A percentile compares a stretch with the other conserved stretches of the same genome.
Conservation (phyloP, 2,888 invertebrate genomes). For the Venusia cambrica region DNA sequence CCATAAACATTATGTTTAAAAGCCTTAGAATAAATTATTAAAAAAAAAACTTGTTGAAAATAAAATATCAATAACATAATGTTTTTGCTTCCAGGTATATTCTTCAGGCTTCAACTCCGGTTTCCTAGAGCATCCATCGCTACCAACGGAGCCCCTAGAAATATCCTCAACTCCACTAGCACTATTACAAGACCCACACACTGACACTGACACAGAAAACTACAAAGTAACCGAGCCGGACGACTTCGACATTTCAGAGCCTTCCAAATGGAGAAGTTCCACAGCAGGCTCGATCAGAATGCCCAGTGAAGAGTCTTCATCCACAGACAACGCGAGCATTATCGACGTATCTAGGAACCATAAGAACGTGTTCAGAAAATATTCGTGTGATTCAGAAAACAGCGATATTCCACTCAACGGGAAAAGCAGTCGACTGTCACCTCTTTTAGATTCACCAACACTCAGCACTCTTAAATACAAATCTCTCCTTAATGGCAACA, state of each 20-base stretch:
- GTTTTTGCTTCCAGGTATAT: slow-evolving; percentile 57
- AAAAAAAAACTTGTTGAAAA: too few relatives aligned
- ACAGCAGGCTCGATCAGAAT: slow-evolving; percentile 84
- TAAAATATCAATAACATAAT: neutral
- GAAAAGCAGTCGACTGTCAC: slow-evolving; percentile 51
- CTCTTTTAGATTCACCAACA: slow-evolving; percentile 60
- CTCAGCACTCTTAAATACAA: slow-evolving; percentile 69
- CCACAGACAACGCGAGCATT: slow-evolving; percentile 69
- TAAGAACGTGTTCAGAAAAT: slow-evolving; percentile 53
- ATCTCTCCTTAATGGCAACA: slow-evolving; percentile 63
- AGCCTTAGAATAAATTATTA: too few relatives aligned
- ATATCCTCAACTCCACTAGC: slow-evolving; percentile 70
- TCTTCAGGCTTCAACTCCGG: slow-evolving; percentile 61
- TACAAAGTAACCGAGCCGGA: slow-evolving; percentile 79
- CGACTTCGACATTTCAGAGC: slow-evolving; percentile 77
- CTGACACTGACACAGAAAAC: slow-evolving; percentile 56
- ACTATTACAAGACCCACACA: slow-evolving; percentile 49
- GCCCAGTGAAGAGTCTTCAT: slow-evolving; percentile 80
- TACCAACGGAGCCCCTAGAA: slow-evolving; percentile 60
- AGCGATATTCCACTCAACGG: slow-evolving; percentile 52
- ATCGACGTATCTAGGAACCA: slow-evolving; percentile 59
- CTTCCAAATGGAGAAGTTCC: slow-evolving; percentile 85
- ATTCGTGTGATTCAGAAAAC: slow-evolving; percentile 60
- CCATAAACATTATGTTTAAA: too few relatives aligned
- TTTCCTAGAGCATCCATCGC: slow-evolving; percentile 55